Base-by-base conservation (phyloP, 2,113 vertebrate species). In the Chaenocephalus aceratus region DNA sequence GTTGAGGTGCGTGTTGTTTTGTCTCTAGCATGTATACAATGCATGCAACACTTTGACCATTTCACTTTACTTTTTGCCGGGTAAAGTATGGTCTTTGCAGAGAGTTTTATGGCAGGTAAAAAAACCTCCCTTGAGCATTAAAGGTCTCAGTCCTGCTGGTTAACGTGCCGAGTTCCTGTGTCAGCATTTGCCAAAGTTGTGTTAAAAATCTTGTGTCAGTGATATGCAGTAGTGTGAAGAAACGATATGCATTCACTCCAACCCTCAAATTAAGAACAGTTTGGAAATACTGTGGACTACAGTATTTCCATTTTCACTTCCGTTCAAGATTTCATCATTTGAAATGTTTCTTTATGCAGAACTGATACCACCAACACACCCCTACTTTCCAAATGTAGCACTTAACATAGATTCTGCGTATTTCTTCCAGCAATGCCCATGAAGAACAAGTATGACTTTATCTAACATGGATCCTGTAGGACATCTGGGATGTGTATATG, bases 161-260 rank as follows among this genome's bases (percentile, higher is more conserved):
- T n/a, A 67, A 30, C 14, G 5, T 62, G 53, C 30, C 9, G 21
- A 46, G 54, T 11, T 54, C 18, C 18, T 62, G 15, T 14, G 63
- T 67, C 70, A 68, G 70, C 13, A 23, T 54, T 68, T 61, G 4
- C 13, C 57, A 68, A 54, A 36, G 34, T 21, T 36, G 54, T 79
- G 70, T 73, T 57, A 71, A 71, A 77, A 13, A 45, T 3, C 0
- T 36, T 36, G 56, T 52, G 36, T 30, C 10, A 30, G 4, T 1
- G 4, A 57, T 46, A 46, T 56, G 53, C 53, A 16, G 4, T 6
- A 7, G 34, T 23, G 18, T 21, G 66, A 69, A 54, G 30, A 4
- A 13, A 18, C 9, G 51, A 18, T 12, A 53, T 68, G 6, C 2
- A n/a, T 41, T 14, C 8, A 53, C 3, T 67, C 5, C n/a, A 52